Conservation (phyloP, 2,113 vertebrate species). For the mouse (Mus musculus) region GRCm39 chr1:158218001-158218500, state of each 20-base stretch:
- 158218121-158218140: slow-evolving; percentile 51
- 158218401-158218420: neutral
- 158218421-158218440: slow-evolving; percentile 53
- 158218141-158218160: slow-evolving; percentile 47
- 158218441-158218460: slow-evolving; percentile 63
- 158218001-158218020: slow-evolving; percentile 9
- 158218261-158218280: neutral
- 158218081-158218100: slow-evolving; percentile 64
- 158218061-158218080: slow-evolving; percentile 65
- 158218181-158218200: neutral
- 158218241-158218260: neutral
- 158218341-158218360: neutral
- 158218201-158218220: neutral
- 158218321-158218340: too few species aligned
- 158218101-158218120: slow-evolving; percentile 56
- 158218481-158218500: slow-evolving; percentile 61
- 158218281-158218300: neutral
- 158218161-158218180: neutral
- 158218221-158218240: neutral
- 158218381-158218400: neutral
- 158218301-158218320: neutral
- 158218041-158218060: slow-evolving; percentile 49
- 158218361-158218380: neutral
- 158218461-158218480: slow-evolving; percentile 64
- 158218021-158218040: slow-evolving; percentile 51